Conservation (phyloP, 2,113 vertebrate genomes). For the Gymnorhina tibicen region DNA sequence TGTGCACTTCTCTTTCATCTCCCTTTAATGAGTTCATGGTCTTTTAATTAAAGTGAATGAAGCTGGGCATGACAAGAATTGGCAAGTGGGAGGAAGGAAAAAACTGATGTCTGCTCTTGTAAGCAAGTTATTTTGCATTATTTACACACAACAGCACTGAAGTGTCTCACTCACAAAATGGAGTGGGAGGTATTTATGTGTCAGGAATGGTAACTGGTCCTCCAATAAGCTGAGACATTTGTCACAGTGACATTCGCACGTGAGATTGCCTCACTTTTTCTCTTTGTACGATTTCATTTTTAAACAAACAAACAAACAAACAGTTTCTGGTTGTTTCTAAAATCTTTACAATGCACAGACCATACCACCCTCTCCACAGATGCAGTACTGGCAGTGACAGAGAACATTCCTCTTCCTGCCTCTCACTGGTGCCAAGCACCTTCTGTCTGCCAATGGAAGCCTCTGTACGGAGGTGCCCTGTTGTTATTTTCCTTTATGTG, state of each 20-base stretch:
- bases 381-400: neutral
- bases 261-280: neutral
- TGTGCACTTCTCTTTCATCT: neutral
- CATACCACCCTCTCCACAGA: neutral
- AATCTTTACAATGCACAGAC: neutral
- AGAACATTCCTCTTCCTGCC: neutral
- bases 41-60: neutral
- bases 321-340: neutral
- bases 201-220: neutral
- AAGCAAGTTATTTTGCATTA: neutral
- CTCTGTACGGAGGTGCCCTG: neutral
- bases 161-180: neutral
- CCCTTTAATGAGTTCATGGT: neutral
- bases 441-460: neutral
- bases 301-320: neutral
- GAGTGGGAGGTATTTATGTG: neutral
- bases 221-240: neutral
- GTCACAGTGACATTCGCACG: neutral
- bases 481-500: neutral
- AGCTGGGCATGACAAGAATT: neutral
- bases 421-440: neutral
- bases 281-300: neutral
- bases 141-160: neutral
- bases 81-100: neutral
- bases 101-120: neutral